Conservation (phyloP, 2,888 invertebrate genomes). For the Sminthurinus aureus region DNA sequence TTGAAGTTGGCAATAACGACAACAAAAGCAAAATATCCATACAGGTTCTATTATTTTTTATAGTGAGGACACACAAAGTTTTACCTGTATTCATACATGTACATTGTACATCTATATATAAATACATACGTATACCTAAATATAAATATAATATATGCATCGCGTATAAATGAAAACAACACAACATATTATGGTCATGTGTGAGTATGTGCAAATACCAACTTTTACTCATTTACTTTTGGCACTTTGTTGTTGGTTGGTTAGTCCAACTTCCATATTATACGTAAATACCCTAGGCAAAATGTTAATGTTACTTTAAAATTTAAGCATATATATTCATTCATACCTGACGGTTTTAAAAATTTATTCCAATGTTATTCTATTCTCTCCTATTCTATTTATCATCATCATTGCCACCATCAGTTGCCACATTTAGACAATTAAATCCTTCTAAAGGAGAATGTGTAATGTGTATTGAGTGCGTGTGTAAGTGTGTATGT, state of each 20-base stretch:
- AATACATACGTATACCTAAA: background rate
- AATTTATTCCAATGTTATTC: too few species aligned
- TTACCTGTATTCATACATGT: background rate
- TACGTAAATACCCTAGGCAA: too few species aligned
- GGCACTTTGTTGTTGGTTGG: background rate
- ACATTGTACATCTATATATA: too few species aligned
- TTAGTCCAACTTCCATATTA: background rate
- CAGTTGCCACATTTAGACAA: background rate
- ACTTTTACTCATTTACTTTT: background rate
- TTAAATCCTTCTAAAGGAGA: background rate
- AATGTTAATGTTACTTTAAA: too few species aligned
- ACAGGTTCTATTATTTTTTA: background rate
- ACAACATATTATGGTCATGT: background rate
- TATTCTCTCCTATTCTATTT: too few species aligned
- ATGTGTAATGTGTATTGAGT: too few species aligned
- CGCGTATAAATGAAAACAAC: background rate
- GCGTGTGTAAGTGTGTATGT: too few species aligned
- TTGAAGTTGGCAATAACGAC: background rate
- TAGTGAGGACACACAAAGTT: background rate
- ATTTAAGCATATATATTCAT: background rate
- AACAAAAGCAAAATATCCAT: background rate
- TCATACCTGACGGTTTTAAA: background rate
- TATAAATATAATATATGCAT: background rate
- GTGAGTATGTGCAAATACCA: background rate
- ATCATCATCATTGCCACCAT: background rate